Percentiles rank a stretch among this genome's conserved stretches.
Evolutionary conservation across 2,113 vertebrate species (phyloP).

Genomic region (Diadophis punctatus): DNA sequence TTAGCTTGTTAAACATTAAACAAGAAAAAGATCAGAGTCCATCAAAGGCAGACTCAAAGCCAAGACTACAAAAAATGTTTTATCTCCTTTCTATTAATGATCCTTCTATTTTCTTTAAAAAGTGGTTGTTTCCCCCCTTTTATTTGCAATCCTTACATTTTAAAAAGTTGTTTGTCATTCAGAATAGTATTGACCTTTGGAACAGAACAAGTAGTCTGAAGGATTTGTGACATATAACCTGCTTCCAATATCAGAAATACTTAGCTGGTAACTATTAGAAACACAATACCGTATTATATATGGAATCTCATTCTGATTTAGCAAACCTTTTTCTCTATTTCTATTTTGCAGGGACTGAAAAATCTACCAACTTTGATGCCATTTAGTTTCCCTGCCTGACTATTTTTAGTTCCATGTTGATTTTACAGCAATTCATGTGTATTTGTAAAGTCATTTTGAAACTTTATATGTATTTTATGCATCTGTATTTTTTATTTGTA

Average conservation of each 20-base stretch:
- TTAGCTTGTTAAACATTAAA: slow-evolving; percentile 18
- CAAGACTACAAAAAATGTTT: not conserved
- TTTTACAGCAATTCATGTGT: not conserved
- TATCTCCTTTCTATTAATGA: not conserved
- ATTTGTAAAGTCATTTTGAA: not conserved
- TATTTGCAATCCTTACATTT: not conserved
- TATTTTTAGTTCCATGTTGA: not conserved
- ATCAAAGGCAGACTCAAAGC: not conserved
- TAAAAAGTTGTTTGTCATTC: not conserved
- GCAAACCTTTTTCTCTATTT: not conserved
- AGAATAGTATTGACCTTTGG: not conserved
- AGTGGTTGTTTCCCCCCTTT: not conserved
- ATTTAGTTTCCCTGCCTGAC: not conserved
- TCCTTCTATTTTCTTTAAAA: not conserved
- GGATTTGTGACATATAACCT: not conserved
- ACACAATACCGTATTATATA: not conserved
- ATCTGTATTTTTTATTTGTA: not conserved
- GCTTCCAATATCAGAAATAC: not conserved
- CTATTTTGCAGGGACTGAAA: not conserved
- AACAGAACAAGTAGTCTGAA: not conserved
- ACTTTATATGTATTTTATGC: not conserved
- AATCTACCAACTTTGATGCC: not conserved
- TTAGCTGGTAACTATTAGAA: not conserved
- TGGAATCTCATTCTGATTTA: not conserved
- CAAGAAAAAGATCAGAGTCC: rapidly evolving